These are phyloP conservation scores for Leucophora obtusa DNA, from an alignment of 2,888 invertebrate species.

Conservation along the genomic window DNA sequence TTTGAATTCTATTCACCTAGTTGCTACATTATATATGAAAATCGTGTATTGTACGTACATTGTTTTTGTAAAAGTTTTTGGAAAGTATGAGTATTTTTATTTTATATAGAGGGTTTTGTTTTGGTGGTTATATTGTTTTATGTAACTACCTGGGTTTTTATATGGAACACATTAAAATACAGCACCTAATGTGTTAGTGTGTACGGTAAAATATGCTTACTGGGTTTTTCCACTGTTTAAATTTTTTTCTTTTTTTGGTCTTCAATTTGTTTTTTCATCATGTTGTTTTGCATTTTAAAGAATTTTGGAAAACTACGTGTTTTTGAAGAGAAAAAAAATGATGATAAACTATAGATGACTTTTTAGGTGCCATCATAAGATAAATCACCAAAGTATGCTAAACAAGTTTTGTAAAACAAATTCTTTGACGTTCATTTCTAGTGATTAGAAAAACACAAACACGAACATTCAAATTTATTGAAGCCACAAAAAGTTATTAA, in stretches of 20 bases:
- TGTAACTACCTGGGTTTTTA: background rate
- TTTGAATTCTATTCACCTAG: no score
- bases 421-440: constrained; percentile 2
- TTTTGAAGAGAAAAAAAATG: background rate
- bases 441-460: background rate
- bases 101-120: background rate
- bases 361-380: background rate
- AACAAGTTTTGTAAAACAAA: constrained; percentile 1
- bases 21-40: background rate
- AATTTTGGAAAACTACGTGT: background rate
- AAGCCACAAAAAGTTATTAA: background rate
- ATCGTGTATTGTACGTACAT: background rate
- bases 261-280: background rate
- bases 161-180: background rate
- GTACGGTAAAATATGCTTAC: no score
- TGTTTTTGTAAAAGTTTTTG: background rate
- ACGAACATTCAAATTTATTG: background rate
- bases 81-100: background rate
- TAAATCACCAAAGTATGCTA: constrained; percentile 8
- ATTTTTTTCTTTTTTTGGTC: background rate
- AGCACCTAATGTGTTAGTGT: no score
- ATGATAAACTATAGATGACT: background rate
- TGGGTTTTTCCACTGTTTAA: background rate
- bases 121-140: background rate
- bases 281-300: background rate